Evolutionary conservation across 2,113 vertebrate species (phyloP).

Genomic region (Hiodon tergisus): DNA sequence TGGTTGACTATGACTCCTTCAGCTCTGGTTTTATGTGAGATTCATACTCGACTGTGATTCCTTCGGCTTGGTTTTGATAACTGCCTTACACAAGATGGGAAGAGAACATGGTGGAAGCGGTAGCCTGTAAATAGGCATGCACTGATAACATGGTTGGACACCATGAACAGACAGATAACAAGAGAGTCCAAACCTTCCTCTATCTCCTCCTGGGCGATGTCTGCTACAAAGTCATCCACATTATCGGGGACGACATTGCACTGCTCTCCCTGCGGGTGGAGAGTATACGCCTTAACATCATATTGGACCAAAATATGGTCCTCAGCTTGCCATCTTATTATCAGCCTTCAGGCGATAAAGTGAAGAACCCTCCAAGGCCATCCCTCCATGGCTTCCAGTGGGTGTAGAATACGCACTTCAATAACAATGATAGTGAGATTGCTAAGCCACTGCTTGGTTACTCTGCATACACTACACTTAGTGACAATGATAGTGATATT

Average conservation of each 20-base stretch:
- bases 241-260: conserved; percentile 90
- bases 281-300: conserved; percentile 30
- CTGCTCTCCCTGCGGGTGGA: conserved; percentile 81
- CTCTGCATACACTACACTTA: too few species aligned
- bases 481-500: too few species aligned
- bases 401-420: neutral
- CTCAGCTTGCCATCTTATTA: conserved; percentile 27
- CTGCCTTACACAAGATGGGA: conserved; percentile 12
- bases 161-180: conserved; percentile 12
- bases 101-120: neutral
- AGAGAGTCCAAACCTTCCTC: conserved; percentile 72
- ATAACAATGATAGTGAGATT: too few species aligned
- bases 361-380: conserved; percentile 11
- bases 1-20: neutral
- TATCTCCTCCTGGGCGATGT: conserved; percentile 83
- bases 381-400: neutral
- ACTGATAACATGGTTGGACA: neutral
- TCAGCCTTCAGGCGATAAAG: conserved; percentile 9
- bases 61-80: neutral
- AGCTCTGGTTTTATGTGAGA: neutral
- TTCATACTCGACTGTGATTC: neutral
- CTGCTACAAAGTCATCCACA: conserved; percentile 89
- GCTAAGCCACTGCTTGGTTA: too few species aligned
- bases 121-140: conserved; percentile 28
- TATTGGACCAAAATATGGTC: conserved; percentile 17